Percentiles rank a stretch among this genome's conserved stretches.
phyloP scores from a whole-genome alignment of 2,888 invertebrate genomes.

The Microctonus hyperodae region DNA sequence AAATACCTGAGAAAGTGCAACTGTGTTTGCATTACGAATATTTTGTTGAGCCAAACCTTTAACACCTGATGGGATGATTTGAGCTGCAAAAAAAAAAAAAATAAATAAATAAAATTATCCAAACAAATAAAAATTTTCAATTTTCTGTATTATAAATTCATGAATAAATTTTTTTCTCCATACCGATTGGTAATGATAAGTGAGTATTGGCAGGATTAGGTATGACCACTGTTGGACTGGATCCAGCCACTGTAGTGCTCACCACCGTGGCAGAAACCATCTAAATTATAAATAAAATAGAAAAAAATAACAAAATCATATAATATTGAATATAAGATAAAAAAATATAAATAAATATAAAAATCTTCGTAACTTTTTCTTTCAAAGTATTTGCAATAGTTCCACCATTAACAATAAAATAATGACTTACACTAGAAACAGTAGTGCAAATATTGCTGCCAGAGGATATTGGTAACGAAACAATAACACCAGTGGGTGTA shows the following conservation, averaged over 20 bases:
- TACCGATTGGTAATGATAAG: conserved; percentile 62
- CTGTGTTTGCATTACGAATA: conserved; percentile 57
- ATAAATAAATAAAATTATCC: not conserved
- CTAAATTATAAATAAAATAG: conserved; percentile 39
- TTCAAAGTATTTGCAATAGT: no score
- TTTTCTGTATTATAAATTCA: no score
- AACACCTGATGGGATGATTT: conserved; percentile 60
- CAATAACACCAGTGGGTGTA: conserved; percentile 69
- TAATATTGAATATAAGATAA: no score
- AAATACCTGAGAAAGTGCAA: conserved; percentile 55
- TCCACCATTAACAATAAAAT: conserved; percentile 1
- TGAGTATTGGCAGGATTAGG: conserved; percentile 63
- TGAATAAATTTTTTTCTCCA: conserved; percentile 28
- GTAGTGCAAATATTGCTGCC: conserved; percentile 62
- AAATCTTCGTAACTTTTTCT: no score
- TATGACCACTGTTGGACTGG: conserved; percentile 61
- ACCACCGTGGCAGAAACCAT: conserved; percentile 61
- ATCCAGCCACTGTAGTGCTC: conserved; percentile 58
- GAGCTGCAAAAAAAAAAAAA: conserved; percentile 49
- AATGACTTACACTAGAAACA: conserved; percentile 59
- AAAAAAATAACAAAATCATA: not conserved
- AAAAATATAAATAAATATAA: conserved; percentile 15
- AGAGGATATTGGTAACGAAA: conserved; percentile 71
- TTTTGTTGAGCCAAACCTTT: conserved; percentile 60
- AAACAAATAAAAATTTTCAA: no score